phyloP scores from a whole-genome alignment of 2,797 vertebrate species.

The Loris lydekkerianus region DNA sequence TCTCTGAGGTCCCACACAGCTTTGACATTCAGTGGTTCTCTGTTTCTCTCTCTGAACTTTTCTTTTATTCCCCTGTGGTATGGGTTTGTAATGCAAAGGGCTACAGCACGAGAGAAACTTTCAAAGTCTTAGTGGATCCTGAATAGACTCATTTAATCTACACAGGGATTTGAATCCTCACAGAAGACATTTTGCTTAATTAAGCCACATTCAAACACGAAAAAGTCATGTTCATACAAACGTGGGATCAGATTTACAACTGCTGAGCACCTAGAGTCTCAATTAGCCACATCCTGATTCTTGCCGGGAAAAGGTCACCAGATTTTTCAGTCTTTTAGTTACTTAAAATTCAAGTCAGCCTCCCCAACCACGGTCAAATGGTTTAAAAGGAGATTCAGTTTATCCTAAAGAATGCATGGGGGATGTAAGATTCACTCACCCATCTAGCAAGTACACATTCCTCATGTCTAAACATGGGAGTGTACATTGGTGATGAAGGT shows the following conservation, averaged over 20 bases:
- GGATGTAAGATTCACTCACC: background rate
- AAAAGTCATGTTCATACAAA: slow-evolving; percentile 88
- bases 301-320: slow-evolving; percentile 80
- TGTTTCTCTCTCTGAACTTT: slow-evolving; percentile 60
- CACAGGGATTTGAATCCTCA: slow-evolving; percentile 87
- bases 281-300: slow-evolving; percentile 79
- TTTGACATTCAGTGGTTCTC: background rate
- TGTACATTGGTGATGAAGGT: background rate
- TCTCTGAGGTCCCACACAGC: background rate
- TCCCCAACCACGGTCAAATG: background rate
- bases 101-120: slow-evolving; percentile 78
- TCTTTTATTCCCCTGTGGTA: slow-evolving; percentile 69
- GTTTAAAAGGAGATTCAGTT: background rate
- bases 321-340: slow-evolving; percentile 61
- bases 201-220: slow-evolving; percentile 88
- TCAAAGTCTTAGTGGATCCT: slow-evolving; percentile 85
- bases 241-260: slow-evolving; percentile 86
- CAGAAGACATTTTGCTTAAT: slow-evolving; percentile 89
- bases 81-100: slow-evolving; percentile 4
- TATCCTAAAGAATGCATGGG: background rate
- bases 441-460: background rate
- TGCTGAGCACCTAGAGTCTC: slow-evolving; percentile 80
- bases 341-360: slow-evolving; percentile 73
- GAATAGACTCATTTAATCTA: slow-evolving; percentile 89
- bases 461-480: background rate